Evolutionary conservation across 2,888 invertebrate genomes (phyloP).

Genomic region (Hemaris fuciformis): DNA sequence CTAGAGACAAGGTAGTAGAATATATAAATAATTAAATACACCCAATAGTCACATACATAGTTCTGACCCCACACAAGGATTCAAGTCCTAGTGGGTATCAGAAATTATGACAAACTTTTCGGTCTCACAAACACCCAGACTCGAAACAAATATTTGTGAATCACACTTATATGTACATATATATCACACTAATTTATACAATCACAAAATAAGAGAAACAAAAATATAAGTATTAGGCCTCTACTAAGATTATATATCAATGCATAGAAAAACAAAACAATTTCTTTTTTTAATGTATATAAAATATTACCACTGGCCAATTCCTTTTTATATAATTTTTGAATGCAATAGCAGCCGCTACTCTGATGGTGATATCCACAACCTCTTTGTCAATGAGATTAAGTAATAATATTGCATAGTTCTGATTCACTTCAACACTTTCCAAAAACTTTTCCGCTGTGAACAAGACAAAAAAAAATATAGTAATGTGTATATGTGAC

Average conservation of each 20-base stretch:
- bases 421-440: constrained; percentile 93
- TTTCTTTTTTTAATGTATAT: background rate
- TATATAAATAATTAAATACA: too few relatives aligned
- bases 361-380: constrained; percentile 89
- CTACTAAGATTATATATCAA: too few relatives aligned
- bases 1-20: too few relatives aligned
- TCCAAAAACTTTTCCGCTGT: constrained; percentile 96
- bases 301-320: constrained; percentile 90
- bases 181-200: too few relatives aligned
- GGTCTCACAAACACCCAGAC: too few relatives aligned
- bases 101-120: too few relatives aligned
- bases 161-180: too few relatives aligned
- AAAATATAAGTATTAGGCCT: too few relatives aligned
- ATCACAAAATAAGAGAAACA: too few relatives aligned
- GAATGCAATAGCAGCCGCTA: constrained; percentile 96
- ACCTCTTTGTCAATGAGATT: constrained; percentile 92
- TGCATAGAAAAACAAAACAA: too few relatives aligned
- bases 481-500: background rate
- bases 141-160: too few relatives aligned
- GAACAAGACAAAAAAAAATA: constrained; percentile 21
- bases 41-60: background rate
- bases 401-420: constrained; percentile 92
- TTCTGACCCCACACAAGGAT: background rate
- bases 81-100: too few relatives aligned
- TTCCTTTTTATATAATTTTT: constrained; percentile 98